Percentiles rank a stretch among this genome's conserved stretches.
phyloP scores from a whole-genome alignment of 2,888 invertebrate genomes.

The Phaonia tiefii region DNA sequence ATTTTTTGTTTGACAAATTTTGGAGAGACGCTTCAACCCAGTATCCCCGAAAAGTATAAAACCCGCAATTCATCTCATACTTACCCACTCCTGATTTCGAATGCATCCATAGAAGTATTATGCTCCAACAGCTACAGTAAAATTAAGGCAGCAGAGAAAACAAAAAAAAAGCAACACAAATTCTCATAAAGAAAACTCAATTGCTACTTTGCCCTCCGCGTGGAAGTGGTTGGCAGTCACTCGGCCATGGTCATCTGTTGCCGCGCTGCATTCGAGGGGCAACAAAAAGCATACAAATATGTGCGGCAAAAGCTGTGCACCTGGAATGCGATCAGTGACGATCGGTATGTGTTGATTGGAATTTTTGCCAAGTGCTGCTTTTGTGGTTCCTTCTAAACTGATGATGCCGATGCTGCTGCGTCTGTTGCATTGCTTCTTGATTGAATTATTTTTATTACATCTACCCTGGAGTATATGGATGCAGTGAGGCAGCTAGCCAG shows the following conservation, averaged over 20 bases:
- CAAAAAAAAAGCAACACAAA: constrained; percentile 2
- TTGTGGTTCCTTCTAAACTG: background rate
- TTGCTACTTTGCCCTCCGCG: constrained; percentile 17
- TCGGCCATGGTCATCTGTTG: constrained; percentile 16
- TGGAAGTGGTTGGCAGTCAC: background rate
- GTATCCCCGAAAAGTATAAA: too few species aligned
- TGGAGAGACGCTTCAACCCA: too few species aligned
- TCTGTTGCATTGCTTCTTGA: constrained; percentile 61
- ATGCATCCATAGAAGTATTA: constrained; percentile 35
- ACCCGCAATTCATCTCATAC: background rate
- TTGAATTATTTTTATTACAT: constrained; percentile 70
- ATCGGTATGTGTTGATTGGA: constrained; percentile 71
- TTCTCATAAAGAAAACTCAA: background rate
- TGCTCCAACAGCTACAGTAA: constrained; percentile 17
- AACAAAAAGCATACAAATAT: background rate
- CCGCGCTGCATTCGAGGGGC: constrained; percentile 13
- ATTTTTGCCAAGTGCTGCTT: constrained; percentile 56
- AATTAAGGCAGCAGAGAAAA: constrained; percentile 9
- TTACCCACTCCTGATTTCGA: background rate
- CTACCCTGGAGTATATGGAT: constrained; percentile 36
- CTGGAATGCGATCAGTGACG: constrained; percentile 71
- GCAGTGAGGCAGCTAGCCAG: background rate
- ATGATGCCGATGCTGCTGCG: constrained; percentile 1
- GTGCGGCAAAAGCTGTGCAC: constrained; percentile 60
- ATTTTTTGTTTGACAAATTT: too few species aligned